Conservation (phyloP, 2,113 vertebrate species). For the Illadopsis cleaveri region DNA sequence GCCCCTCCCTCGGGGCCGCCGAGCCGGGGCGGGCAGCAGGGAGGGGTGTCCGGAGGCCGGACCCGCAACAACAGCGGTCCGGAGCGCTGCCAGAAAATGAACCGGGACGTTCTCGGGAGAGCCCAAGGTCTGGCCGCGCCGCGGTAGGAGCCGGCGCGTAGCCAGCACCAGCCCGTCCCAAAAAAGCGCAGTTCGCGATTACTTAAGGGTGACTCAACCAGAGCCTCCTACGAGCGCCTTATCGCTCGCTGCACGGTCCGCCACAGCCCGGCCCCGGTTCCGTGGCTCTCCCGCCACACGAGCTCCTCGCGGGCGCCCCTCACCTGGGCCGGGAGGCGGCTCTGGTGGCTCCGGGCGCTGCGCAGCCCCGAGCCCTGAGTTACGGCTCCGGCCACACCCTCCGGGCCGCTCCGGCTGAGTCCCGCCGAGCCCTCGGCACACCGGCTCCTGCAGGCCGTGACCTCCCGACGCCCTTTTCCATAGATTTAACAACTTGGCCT, state of each 20-base stretch:
- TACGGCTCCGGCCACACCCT: slow-evolving; percentile 75
- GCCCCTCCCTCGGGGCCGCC: background rate
- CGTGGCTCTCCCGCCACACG: background rate
- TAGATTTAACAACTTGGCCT: background rate
- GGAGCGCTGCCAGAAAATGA: background rate
- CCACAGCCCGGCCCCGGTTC: background rate
- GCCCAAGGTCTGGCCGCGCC: background rate
- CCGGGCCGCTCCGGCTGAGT: background rate
- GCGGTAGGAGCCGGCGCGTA: background rate
- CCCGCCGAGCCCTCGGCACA: background rate
- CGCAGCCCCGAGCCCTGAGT: slow-evolving; percentile 59
- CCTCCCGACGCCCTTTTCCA: background rate
- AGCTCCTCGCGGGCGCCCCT: background rate
- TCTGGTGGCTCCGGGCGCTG: background rate
- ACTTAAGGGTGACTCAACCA: background rate
- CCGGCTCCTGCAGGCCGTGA: background rate
- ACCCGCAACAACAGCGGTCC: background rate
- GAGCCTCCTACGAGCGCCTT: background rate
- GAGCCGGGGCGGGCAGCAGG: background rate
- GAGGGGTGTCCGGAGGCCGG: background rate
- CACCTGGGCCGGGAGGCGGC: background rate
- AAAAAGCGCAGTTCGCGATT: background rate
- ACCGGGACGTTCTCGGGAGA: background rate
- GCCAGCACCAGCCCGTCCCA: background rate
- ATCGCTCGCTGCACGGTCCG: background rate